Percentiles rank a stretch among this genome's conserved stretches.
Conservation (phyloP, 2,113 vertebrate genomes). For the Pao palembangensis region DNA sequence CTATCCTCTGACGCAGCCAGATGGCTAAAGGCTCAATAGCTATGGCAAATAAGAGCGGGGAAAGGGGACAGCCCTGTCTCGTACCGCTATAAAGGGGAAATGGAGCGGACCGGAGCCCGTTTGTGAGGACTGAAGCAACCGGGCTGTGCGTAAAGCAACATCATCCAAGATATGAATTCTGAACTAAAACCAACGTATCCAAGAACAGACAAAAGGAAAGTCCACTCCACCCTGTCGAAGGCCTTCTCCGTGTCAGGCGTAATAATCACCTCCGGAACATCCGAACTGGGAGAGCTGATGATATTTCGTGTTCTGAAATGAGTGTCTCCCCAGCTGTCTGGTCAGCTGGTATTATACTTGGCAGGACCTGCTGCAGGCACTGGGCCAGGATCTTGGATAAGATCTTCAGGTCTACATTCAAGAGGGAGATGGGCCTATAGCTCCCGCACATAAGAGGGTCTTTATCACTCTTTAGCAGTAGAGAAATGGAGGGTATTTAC, state of each 20-base stretch:
- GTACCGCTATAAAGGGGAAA: neutral
- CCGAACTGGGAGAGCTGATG: neutral
- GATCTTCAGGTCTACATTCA: neutral
- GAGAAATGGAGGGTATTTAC: no score
- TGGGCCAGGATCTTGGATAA: neutral
- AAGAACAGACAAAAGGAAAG: neutral
- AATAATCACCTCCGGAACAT: neutral
- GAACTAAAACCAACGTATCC: neutral
- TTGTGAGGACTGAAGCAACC: neutral
- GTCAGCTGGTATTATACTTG: no score
- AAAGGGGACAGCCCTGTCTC: constrained; percentile 9
- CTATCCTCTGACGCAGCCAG: neutral
- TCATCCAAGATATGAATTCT: neutral
- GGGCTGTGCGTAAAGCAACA: constrained; percentile 1
- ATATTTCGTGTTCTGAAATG: constrained; percentile 4
- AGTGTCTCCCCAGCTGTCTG: no score
- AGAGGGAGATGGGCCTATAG: constrained; percentile 7
- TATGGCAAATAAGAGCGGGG: constrained; percentile 6
- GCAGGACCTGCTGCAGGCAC: constrained; percentile 3
- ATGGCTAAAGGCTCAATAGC: constrained; percentile 1
- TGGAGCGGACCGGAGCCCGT: neutral
- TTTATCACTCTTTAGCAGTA: neutral
- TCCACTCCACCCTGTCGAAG: constrained; percentile 9
- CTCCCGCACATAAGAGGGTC: neutral
- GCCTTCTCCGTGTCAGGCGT: neutral